These are phyloP conservation scores for Esperia sulphurella DNA, from an alignment of 2,888 invertebrate species.

Conservation along the genomic window DNA sequence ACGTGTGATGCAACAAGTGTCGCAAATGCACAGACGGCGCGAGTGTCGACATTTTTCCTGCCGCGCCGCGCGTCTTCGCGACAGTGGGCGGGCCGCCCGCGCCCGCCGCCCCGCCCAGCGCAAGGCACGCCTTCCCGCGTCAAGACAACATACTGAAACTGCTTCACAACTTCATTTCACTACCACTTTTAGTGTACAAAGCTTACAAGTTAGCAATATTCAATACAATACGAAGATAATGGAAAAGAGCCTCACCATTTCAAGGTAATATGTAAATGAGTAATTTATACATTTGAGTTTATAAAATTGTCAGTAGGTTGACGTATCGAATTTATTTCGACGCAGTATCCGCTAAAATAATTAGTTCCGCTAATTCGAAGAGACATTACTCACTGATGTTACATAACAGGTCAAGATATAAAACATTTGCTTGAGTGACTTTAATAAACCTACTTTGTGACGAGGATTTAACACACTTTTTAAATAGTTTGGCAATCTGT, in stretches of 20 bases:
- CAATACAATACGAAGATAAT: too few relatives aligned
- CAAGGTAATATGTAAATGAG: too few relatives aligned
- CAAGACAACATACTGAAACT: background rate
- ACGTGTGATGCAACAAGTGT: slow-evolving; percentile 50
- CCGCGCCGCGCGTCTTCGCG: slow-evolving; percentile 51
- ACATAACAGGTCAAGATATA: background rate
- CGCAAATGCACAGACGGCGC: slow-evolving; percentile 5
- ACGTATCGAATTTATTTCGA: too few relatives aligned
- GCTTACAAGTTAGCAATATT: too few relatives aligned
- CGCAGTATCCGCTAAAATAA: too few relatives aligned
- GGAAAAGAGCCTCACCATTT: too few relatives aligned
- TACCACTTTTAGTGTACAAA: too few relatives aligned
- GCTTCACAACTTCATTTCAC: too few relatives aligned
- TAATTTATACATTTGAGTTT: too few relatives aligned
- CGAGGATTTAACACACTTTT: background rate
- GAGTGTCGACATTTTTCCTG: background rate
- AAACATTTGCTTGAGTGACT: too few relatives aligned
- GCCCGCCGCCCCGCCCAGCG: slow-evolving; percentile 42
- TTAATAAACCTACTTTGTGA: too few relatives aligned
- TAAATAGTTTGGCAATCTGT: background rate
- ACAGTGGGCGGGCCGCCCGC: slow-evolving; percentile 54
- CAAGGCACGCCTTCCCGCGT: slow-evolving; percentile 57
- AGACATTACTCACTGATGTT: background rate
- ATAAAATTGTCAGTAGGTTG: too few relatives aligned
- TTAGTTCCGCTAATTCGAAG: background rate